Evolutionary conservation across 2,113 vertebrate species (phyloP).

Genomic region (Leptodactylus fuscus): DNA sequence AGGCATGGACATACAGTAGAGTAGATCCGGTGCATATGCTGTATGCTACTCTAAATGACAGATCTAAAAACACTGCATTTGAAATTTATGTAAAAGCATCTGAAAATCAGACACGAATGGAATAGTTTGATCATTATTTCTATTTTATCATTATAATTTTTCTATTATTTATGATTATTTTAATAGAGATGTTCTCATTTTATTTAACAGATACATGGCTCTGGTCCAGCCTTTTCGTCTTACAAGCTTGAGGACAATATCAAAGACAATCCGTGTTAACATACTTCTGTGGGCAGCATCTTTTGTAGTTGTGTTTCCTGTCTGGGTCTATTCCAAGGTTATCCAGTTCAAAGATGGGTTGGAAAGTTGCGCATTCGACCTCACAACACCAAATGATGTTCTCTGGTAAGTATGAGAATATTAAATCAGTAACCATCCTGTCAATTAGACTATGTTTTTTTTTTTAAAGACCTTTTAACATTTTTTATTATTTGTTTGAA

Average conservation of each 20-base stretch:
- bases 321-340: conserved; percentile 72
- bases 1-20: too few relatives aligned
- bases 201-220: conserved; percentile 69
- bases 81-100: too few relatives aligned
- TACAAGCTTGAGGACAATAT: conserved; percentile 68
- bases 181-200: neutral
- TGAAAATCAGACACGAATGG: neutral
- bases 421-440: neutral
- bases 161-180: too few relatives aligned
- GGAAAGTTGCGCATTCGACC: conserved; percentile 74
- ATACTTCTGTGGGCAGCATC: conserved; percentile 70
- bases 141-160: neutral
- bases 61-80: too few relatives aligned
- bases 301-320: conserved; percentile 68
- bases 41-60: too few relatives aligned
- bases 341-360: conserved; percentile 74
- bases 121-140: too few relatives aligned
- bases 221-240: conserved; percentile 73
- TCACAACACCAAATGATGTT: conserved; percentile 69
- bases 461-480: neutral
- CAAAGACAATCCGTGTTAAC: conserved; percentile 69
- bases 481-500: too few relatives aligned
- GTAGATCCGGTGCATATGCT: too few relatives aligned
- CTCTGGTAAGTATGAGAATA: conserved; percentile 68
- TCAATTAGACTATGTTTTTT: neutral